Base-by-base conservation (phyloP, 2,888 invertebrate species). In the Clusia tigrina region DNA sequence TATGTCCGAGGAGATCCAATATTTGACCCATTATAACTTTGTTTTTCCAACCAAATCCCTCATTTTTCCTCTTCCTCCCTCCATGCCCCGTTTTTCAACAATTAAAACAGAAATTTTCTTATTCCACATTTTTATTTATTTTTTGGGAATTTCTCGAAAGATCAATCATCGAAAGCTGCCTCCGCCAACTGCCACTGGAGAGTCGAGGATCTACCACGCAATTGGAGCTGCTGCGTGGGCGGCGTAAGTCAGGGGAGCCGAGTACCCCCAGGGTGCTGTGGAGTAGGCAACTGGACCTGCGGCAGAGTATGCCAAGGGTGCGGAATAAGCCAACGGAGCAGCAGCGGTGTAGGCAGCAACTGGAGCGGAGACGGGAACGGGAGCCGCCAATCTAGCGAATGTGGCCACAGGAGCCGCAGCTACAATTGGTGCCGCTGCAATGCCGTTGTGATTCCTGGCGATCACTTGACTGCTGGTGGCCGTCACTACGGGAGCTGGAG, bases 341-440 rank as follows among this genome's bases (percentile, higher is more conserved):
- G 62, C 62, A 1, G 71, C 18, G 89, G 6, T 88, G 88, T 81
- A 89, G 15, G 48, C 64, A 2, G 71, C 42, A 2, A n/a, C 86
- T 1, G 90, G 88, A 0, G 90, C 89, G 23, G 73, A 71, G 25
- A 54, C 15, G 18, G 73, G 71, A 42, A 54, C 15, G 18, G 24
- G 54, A 20, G 57, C 58, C 1, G 63, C 60, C 42, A 42, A n/a
- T 15, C 15, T 9, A n/a, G 56, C 59, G 61, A 74, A 38, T 26
- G 73, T 54, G 6, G 58, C 57, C 6, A 66, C 67, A 12, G 74
- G 69, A n/a, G 64, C 69, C 26, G 71, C 55, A 20, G 69, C 70
- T 57, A 74, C 58, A 59, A 77, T 25, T 1, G 78, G 75, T 0
- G 78, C 75, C 3, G 70, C 37, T 0, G 76, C 76, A 26, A 76